Base-by-base conservation (phyloP, 2,888 invertebrate species). In the Apoda limacodes region DNA sequence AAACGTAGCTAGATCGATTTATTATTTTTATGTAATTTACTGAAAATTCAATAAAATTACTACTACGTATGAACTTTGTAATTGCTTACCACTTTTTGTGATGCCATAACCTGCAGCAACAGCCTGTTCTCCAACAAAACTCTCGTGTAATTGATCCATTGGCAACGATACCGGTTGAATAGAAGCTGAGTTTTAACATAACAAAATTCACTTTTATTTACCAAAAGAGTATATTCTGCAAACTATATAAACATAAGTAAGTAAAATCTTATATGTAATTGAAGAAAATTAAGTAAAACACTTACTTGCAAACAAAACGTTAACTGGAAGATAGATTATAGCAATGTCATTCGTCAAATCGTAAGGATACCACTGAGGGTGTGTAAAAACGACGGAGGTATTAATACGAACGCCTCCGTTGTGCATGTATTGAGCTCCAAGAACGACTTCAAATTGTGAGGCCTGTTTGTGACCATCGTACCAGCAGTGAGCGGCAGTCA, bases 401-500 rank as follows among this genome's bases (percentile, higher is more conserved):
- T 43, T 15, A 12, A 66, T 49, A 10, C 67, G 50, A 2, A 46
- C 53, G 10, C 69, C 69, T 0, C 65, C 69, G 2, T 20, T 38
- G 52, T 56, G 63, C 13, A 70, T 47, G 34, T 30, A 48, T 5
- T 52, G 45, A 2, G 61, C 55, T 27, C 66, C 67, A 2, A 68
- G 51, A 7, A 68, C 61, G 2, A 63, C 65, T 0, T 34, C 32
- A 44, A 66, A 60, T 39, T 45, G 47, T 32, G 37, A 43, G 3
- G 56, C 68, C 13, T 61, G 61, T 26, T 46, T 46, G 4, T 7
- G 1, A 6, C 60, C 60, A 15, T 67, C 64, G 30, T 39, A 46
- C 67, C 68, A 68, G 47, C 70, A 70, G 44, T 70, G 70, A 7
- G 69, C 69, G 0, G 69, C 68, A 0, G 70, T 70, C n/a, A 65